These are phyloP conservation scores for Dendrocopos noguchii DNA, from an alignment of 2,113 vertebrate genomes.

Conservation along the genomic window DNA sequence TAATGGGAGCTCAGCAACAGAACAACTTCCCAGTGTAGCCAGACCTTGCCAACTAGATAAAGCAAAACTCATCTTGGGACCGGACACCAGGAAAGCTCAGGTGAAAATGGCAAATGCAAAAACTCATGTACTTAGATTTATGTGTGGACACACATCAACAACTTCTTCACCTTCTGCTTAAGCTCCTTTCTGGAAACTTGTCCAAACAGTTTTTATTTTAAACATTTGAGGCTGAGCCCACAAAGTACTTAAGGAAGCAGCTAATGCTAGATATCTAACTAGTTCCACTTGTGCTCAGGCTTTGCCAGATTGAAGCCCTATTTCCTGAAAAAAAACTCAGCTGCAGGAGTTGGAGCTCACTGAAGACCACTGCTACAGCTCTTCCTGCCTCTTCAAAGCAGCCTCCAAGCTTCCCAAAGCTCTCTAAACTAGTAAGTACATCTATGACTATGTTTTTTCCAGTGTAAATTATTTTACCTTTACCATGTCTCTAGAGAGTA, in stretches of 20 bases:
- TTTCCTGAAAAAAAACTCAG: constrained; percentile 6
- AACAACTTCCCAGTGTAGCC: background rate
- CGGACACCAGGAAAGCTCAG: background rate
- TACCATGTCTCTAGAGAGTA: background rate
- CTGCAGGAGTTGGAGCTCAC: background rate
- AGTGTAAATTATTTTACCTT: background rate
- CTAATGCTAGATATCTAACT: background rate
- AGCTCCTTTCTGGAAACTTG: background rate
- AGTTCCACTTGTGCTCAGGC: constrained; percentile 5
- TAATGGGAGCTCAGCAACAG: background rate
- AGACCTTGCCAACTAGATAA: background rate
- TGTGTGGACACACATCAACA: background rate
- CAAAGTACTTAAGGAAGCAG: constrained; percentile 3
- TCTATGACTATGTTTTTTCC: background rate
- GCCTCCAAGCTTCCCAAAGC: background rate
- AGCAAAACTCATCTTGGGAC: background rate
- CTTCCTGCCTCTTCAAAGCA: background rate
- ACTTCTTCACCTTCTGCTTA: background rate
- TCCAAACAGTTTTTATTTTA: constrained; percentile 5
- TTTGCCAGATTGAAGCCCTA: background rate
- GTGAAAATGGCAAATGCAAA: background rate
- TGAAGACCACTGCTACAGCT: background rate
- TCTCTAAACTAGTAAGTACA: background rate
- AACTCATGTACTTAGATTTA: background rate
- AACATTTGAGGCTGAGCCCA: background rate